Evolutionary conservation across 1,140 invertebrate species (phyloP).

Genomic region (Drosophila setifemur): DNA sequence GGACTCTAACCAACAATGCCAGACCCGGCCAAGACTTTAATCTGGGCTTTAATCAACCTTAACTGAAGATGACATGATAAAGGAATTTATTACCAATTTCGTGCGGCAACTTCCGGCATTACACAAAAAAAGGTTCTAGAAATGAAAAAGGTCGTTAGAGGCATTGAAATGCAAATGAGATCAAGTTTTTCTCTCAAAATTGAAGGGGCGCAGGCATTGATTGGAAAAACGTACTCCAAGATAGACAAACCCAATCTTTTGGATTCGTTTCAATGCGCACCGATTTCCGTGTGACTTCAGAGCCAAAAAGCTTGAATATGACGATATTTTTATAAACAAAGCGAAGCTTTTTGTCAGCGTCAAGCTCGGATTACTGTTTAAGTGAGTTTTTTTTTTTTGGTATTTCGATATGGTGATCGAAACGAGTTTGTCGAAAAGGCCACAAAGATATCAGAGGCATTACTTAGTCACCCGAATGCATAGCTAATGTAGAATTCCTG

Average conservation of each 20-base stretch:
- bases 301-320: conserved; percentile 32
- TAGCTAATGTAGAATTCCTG: conserved; percentile 7
- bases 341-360: conserved; percentile 38
- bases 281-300: conserved; percentile 31
- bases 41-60: conserved; percentile 18
- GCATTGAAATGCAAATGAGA: conserved; percentile 48
- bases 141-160: conserved; percentile 26
- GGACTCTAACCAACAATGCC: conserved; percentile 10
- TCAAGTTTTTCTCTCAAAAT: conserved; percentile 7
- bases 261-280: conserved; percentile 31
- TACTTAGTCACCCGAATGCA: conserved; percentile 27
- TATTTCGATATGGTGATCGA: conserved; percentile 33
- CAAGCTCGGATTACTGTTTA: conserved; percentile 37
- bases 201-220: conserved; percentile 5
- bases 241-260: conserved; percentile 11
- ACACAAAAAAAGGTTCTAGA: conserved; percentile 20
- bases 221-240: conserved; percentile 18
- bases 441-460: conserved; percentile 12
- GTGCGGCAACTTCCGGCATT: conserved; percentile 36
- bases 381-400: conserved; percentile 16
- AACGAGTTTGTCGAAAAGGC: conserved; percentile 34
- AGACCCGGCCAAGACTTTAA: neutral
- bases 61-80: neutral
- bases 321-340: conserved; percentile 39
- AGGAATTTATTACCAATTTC: conserved; percentile 13